Evolutionary conservation across 1,140 invertebrate species (phyloP).

Genomic region (Plectrocnemia conspersa): DNA sequence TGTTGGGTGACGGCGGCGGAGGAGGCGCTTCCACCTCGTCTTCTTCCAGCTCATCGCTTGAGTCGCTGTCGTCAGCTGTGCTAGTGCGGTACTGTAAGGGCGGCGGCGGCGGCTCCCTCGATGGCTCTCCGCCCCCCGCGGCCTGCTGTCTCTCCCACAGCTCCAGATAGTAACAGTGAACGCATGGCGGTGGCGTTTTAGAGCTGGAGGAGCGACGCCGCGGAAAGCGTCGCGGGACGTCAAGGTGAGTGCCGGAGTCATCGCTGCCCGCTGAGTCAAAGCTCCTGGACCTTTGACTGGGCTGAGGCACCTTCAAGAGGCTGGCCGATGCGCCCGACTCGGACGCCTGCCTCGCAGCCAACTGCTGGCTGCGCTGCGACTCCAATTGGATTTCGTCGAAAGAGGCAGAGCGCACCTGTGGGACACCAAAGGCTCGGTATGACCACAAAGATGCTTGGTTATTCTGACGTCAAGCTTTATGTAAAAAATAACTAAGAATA

Average conservation of each 20-base stretch:
- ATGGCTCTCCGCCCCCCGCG: constrained; percentile 40
- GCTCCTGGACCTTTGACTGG: constrained; percentile 64
- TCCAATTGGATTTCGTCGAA: constrained; percentile 85
- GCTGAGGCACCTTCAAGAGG: constrained; percentile 61
- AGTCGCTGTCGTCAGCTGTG: constrained; percentile 51
- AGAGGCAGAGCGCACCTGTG: constrained; percentile 67
- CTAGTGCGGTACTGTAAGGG: constrained; percentile 43
- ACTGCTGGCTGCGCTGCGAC: constrained; percentile 54
- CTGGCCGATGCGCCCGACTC: constrained; percentile 45
- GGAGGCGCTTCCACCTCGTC: constrained; percentile 46
- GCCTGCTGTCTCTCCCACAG: constrained; percentile 55
- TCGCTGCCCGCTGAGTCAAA: constrained; percentile 70
- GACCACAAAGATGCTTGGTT: constrained; percentile 3
- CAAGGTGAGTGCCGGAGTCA: constrained; percentile 60
- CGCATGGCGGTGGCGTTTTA: constrained; percentile 57
- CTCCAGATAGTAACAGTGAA: constrained; percentile 62
- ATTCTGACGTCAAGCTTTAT: not conserved
- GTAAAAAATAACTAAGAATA: too few relatives aligned
- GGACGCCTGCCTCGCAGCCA: constrained; percentile 45
- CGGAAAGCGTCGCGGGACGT: constrained; percentile 62
- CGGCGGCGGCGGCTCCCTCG: constrained; percentile 30
- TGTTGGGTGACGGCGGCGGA: constrained; percentile 44
- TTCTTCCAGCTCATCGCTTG: constrained; percentile 49
- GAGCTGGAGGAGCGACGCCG: constrained; percentile 58
- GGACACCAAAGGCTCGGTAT: constrained; percentile 25